A percentile compares a stretch with the other conserved stretches of the same genome.
These are phyloP conservation scores for Euschistus heros DNA, from an alignment of 1,140 invertebrate species.

Conservation along the genomic window DNA sequence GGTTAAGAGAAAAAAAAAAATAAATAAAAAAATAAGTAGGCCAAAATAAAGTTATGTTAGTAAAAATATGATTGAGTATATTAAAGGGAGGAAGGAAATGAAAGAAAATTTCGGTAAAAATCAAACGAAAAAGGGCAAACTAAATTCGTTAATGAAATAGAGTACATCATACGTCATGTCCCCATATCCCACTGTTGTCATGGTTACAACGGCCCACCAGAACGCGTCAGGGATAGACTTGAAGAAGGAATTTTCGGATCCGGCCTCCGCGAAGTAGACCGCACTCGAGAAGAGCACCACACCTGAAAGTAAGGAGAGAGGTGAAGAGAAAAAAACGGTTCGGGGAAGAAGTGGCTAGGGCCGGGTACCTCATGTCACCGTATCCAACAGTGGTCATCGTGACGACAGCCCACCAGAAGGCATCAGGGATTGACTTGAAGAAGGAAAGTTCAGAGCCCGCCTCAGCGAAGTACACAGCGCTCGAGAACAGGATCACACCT, in stretches of 20 bases:
- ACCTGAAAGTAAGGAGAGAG: conserved; percentile 52
- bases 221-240: conserved; percentile 94
- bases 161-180: conserved; percentile 93
- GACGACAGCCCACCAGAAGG: conserved; percentile 99
- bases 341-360: conserved; percentile 37
- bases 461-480: conserved; percentile 98
- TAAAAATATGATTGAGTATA: neutral
- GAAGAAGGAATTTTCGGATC: conserved; percentile 90
- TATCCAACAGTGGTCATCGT: conserved; percentile 98
- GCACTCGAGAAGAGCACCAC: conserved; percentile 96
- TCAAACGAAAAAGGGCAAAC: conserved; percentile 32
- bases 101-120: conserved; percentile 20
- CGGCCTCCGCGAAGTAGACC: conserved; percentile 97
- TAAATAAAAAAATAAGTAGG: neutral
- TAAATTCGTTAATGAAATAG: conserved; percentile 53
- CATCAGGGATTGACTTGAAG: conserved; percentile 97
- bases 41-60: neutral
- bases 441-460: conserved; percentile 92
- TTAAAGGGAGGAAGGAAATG: conserved; percentile 3
- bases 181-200: conserved; percentile 98
- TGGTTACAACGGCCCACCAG: conserved; percentile 91
- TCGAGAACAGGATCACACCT: conserved; percentile 98
- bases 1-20: neutral
- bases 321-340: conserved; percentile 14
- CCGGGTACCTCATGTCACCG: conserved; percentile 87